Base-by-base conservation (phyloP, 2,888 invertebrate species). In the Acronicta psi region DNA sequence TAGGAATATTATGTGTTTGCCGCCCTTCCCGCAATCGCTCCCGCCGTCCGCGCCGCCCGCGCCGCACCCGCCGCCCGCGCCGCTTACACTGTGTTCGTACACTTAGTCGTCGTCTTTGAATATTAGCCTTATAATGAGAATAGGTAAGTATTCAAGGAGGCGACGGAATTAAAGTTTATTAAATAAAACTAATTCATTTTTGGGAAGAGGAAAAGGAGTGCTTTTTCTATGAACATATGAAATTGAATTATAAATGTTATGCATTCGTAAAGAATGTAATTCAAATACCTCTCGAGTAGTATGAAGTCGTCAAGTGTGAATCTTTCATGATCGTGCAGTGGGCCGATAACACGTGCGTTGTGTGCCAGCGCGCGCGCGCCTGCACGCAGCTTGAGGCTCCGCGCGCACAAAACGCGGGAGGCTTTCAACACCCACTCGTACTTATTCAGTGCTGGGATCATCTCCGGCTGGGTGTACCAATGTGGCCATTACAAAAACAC, bases 331-430 rank as follows among this genome's bases (percentile, higher is more conserved):
- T 93, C 89, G 1, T 95, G 92, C 8, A 99, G 92, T 0, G 99
- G 98, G 0, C 99, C 99, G 57, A 98, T 94, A 31, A 99, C 95
- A 64, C 98, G 95, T 11, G 99, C 98, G 93, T 99, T 99, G 57
- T 97, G 96, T 14, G 99, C 94, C 4, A 99, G 92, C 0, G 97
- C 97, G 62, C 96, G 95, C 47, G 95, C 95, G 4, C 97, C 96
- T 13, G 95, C 93, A 0, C 88, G 85, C 65, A 99, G 89, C 31
- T 95, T 95, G 20, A 99, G 87, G 9, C 97, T 96, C 52, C 96
- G 95, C 72, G 96, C 96, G 54, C 95, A 95, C 85, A 97, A 96
- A 34, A 96, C 95, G 11, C 96, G 94, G 34, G 96, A 79, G 89
- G 96, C 96, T 83, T 96, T 96, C 77, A 96, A 77, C 65, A 96